A percentile compares a stretch with the other conserved stretches of the same genome.
These are phyloP conservation scores for Belonocnema kinseyi DNA, from an alignment of 1,140 invertebrate genomes.

Conservation along the genomic window DNA sequence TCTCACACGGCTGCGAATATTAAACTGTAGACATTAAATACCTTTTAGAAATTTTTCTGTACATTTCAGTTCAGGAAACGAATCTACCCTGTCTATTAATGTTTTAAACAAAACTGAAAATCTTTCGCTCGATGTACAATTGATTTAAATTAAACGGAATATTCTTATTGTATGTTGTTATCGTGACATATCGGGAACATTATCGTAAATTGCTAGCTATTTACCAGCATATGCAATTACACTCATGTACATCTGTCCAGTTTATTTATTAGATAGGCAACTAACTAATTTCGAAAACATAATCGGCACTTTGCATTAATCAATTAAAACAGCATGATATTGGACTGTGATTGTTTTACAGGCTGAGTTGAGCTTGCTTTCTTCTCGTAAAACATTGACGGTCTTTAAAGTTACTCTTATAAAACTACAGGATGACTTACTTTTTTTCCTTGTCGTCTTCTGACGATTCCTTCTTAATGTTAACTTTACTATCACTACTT, in stretches of 20 bases:
- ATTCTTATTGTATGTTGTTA: conserved; percentile 9
- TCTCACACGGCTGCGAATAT: background rate
- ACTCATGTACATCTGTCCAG: background rate
- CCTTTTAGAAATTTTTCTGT: background rate
- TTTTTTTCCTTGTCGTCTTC: conserved; percentile 58
- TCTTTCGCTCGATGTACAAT: too few relatives aligned
- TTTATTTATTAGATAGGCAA: background rate
- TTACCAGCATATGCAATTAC: background rate
- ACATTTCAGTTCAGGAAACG: too few relatives aligned
- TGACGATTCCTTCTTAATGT: conserved; percentile 58
- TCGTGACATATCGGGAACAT: background rate
- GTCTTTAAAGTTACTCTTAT: background rate
- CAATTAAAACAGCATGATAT: background rate
- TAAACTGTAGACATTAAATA: conserved; percentile 1
- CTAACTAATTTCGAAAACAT: background rate
- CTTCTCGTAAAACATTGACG: background rate
- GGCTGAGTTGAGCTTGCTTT: background rate
- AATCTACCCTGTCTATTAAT: too few relatives aligned
- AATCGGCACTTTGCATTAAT: background rate
- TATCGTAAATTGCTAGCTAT: background rate
- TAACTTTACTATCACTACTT: conserved; percentile 67
- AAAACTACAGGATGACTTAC: conserved; percentile 36
- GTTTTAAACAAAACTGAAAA: too few relatives aligned
- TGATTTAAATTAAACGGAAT: background rate
- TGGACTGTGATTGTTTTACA: background rate